Percentiles rank a stretch among this genome's conserved stretches.
Conservation (phyloP, 1,140 invertebrate genomes). For the Drosophila pseudoobscura region DNA sequence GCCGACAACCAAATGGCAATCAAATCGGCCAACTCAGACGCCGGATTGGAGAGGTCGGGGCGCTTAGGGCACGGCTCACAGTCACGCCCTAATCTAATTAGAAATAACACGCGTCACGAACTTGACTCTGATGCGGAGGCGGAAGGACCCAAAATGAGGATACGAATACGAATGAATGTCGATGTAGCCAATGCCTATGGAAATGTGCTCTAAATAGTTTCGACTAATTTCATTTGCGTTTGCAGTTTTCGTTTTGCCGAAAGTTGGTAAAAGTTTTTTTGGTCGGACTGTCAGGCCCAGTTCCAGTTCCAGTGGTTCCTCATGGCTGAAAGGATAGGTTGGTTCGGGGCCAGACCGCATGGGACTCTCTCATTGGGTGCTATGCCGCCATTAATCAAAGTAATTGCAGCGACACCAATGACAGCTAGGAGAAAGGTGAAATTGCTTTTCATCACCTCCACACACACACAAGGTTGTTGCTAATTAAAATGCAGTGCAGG, state of each 20-base stretch:
- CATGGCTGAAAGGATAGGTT: not conserved
- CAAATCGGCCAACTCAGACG: slow-evolving; percentile 36
- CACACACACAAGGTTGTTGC: not conserved
- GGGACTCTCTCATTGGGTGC: slow-evolving; percentile 43
- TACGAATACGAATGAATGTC: not conserved
- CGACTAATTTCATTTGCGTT: slow-evolving; percentile 78
- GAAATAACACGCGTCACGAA: slow-evolving; percentile 78
- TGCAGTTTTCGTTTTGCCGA: slow-evolving; percentile 64
- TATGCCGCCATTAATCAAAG: slow-evolving; percentile 74
- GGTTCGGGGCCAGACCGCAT: slow-evolving; percentile 23
- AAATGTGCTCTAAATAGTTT: slow-evolving; percentile 65
- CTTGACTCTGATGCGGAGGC: slow-evolving; percentile 46
- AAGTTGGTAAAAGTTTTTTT: slow-evolving; percentile 47
- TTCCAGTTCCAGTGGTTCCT: slow-evolving; percentile 18
- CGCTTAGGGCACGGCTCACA: slow-evolving; percentile 14
- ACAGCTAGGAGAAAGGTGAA: slow-evolving; percentile 15
- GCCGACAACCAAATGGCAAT: slow-evolving; percentile 62
- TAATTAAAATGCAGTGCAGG: slow-evolving; percentile 38
- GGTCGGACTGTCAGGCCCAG: slow-evolving; percentile 34
- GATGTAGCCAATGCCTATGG: slow-evolving; percentile 31
- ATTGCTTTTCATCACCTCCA: not conserved
- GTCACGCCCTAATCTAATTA: slow-evolving; percentile 67
- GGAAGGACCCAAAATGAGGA: slow-evolving; percentile 21
- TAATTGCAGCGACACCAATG: slow-evolving; percentile 63
- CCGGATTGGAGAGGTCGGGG: not conserved